Evolutionary conservation across 2,113 vertebrate species (phyloP), one percentile per base, ranked within the genome.

Genomic region (Actenoides hombroni): DNA sequence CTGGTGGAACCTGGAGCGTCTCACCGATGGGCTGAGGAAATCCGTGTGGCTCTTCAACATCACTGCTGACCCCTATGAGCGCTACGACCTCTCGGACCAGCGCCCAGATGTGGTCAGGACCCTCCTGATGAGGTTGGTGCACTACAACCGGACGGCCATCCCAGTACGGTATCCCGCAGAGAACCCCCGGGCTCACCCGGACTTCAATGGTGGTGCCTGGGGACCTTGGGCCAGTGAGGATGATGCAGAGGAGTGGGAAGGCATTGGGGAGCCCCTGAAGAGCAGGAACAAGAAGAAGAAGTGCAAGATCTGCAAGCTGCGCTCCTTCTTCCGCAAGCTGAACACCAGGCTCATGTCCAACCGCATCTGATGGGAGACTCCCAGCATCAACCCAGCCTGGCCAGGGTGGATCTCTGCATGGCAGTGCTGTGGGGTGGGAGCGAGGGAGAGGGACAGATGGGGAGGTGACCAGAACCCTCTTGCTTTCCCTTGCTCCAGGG

Each of bases 1-100:
- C 90, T 99, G 99, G 99, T 99, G 99, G 99, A 99, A 98, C 97
- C 97, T 99, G 88, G 99, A 99, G 92, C 98, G 99, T 23, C 98
- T 99, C 97, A 98, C 97, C 0, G 82, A 97, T 1, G 98, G 98
- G 1, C 84, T 81, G 29, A 98, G 98, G 92, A 98, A 98, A 86
- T 99, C 99, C 0, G 70, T 99, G 92, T 99, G 99, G 99, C 99
- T 99, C 86, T 99, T 99, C 96, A 99, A 99, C 97, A 99, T 99
- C 95, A 99, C 98, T 0, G 98, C 98, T 0, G 99, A 99, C 96
- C 99, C 99, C 10, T 99, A 99, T 0, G 99, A 99, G 86, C 98
- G 99, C 24, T 97, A 98, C 1, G 99, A 99, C 94, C 97, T 99
- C 24, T 98, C 99, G 0, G 98, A 97, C 57, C 97, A 98, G 92